phyloP scores from a whole-genome alignment of 1,140 invertebrate species.

The Drosophila simulans region DNA sequence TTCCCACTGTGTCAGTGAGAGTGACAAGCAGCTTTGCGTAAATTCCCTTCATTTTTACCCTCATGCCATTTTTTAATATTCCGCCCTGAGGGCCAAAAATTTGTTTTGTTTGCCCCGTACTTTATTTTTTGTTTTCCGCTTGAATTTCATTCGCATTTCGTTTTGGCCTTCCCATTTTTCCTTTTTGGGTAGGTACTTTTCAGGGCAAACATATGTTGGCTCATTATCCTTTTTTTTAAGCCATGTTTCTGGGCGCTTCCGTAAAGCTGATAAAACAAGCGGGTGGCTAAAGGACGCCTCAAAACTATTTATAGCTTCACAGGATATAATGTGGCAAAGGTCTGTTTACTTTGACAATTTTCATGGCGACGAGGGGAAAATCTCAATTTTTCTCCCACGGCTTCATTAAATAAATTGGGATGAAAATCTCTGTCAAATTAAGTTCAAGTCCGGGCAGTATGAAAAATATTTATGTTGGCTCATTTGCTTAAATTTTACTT shows the following conservation, averaged over 20 bases:
- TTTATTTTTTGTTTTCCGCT: constrained; percentile 10
- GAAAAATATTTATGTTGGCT: constrained; percentile 30
- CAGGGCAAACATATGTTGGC: constrained; percentile 57
- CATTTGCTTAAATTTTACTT: constrained; percentile 51
- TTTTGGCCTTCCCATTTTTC: constrained; percentile 19
- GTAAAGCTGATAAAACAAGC: constrained; percentile 7
- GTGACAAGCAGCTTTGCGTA: constrained; percentile 58
- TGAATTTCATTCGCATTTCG: constrained; percentile 38
- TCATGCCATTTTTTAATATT: constrained; percentile 67
- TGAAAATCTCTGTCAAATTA: constrained; percentile 48
- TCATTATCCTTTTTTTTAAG: constrained; percentile 61
- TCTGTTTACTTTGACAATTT: constrained; percentile 28
- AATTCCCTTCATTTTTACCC: constrained; percentile 21
- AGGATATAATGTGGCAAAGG: constrained; percentile 26
- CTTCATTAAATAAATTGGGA: constrained; percentile 54
- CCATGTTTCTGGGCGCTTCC: background rate
- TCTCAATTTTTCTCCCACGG: constrained; percentile 20
- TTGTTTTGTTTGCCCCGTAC: constrained; percentile 40
- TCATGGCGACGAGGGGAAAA: constrained; percentile 1
- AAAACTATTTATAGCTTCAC: constrained; percentile 35
- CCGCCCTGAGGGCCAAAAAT: constrained; percentile 51
- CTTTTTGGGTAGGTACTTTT: constrained; percentile 13
- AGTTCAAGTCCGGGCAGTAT: constrained; percentile 3
- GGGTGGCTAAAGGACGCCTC: constrained; percentile 1
- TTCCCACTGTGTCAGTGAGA: constrained; percentile 16